These are phyloP conservation scores for Bombycilla garrulus DNA, from an alignment of 2,113 vertebrate species.

Conservation along the genomic window DNA sequence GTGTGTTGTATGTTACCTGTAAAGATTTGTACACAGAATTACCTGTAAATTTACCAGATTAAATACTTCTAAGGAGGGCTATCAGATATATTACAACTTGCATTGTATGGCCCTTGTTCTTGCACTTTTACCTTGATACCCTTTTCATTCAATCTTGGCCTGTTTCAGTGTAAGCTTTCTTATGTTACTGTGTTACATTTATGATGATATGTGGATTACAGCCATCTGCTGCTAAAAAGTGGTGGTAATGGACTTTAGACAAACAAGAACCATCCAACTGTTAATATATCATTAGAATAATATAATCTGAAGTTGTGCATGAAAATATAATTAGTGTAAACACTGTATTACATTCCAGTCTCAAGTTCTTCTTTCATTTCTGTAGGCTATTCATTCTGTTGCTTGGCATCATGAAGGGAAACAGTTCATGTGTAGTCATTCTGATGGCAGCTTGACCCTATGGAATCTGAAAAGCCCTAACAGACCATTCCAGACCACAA, in stretches of 20 bases:
- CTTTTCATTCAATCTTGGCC: neutral
- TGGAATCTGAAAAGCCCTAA: constrained; percentile 94
- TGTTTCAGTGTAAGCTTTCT: neutral
- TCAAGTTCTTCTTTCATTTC: constrained; percentile 17
- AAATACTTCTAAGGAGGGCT: neutral
- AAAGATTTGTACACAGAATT: neutral
- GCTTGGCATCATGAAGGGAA: constrained; percentile 98
- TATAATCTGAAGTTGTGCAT: neutral
- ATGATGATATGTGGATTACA: neutral
- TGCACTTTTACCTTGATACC: neutral
- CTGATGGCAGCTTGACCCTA: constrained; percentile 93
- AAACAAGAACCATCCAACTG: neutral
- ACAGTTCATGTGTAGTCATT: constrained; percentile 99
- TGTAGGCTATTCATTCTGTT: constrained; percentile 94
- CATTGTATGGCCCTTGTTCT: neutral
- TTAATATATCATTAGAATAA: neutral
- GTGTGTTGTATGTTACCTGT: neutral
- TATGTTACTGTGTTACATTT: neutral
- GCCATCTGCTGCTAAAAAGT: neutral
- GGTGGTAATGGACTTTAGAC: neutral
- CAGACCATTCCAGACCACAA: constrained; percentile 93
- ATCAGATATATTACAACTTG: neutral
- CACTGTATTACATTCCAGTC: neutral
- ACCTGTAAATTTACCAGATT: neutral
- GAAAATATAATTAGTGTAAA: neutral